phyloP scores from a whole-genome alignment of 2,797 vertebrate genomes.

The Halcyon chelicuti region DNA sequence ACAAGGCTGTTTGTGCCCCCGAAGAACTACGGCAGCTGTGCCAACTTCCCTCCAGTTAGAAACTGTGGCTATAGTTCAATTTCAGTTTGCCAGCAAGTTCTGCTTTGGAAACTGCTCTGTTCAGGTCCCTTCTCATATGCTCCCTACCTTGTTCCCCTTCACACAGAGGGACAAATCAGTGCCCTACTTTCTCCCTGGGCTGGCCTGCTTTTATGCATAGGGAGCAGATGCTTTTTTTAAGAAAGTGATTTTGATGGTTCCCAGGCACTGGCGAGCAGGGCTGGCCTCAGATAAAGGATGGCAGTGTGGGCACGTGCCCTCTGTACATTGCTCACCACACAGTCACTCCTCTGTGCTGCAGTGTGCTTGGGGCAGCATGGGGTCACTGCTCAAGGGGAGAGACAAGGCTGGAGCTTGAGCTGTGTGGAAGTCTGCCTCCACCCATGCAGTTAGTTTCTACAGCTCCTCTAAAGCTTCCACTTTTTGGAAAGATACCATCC shows the following conservation, averaged over 20 bases:
- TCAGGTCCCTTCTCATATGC: background rate
- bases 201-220: rapidly evolving
- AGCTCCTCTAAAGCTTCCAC: background rate
- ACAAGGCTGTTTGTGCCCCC: background rate
- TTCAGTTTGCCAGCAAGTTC: background rate
- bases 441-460: background rate
- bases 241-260: background rate
- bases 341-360: rapidly evolving
- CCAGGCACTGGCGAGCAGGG: background rate
- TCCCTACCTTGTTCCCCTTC: background rate
- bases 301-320: background rate
- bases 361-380: rapidly evolving
- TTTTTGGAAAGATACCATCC: background rate
- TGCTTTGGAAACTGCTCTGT: background rate
- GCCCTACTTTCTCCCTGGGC: slow-evolving; percentile 3
- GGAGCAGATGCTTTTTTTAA: background rate
- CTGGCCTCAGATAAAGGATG: background rate
- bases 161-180: background rate
- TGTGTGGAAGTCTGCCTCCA: background rate
- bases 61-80: background rate
- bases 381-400: background rate
- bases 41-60: rapidly evolving
- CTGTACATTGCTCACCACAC: rapidly evolving
- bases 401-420: background rate
- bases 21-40: background rate